These are phyloP conservation scores for Notamacropus eugenii DNA, from an alignment of 2,797 vertebrate genomes.

Conservation along the genomic window DNA sequence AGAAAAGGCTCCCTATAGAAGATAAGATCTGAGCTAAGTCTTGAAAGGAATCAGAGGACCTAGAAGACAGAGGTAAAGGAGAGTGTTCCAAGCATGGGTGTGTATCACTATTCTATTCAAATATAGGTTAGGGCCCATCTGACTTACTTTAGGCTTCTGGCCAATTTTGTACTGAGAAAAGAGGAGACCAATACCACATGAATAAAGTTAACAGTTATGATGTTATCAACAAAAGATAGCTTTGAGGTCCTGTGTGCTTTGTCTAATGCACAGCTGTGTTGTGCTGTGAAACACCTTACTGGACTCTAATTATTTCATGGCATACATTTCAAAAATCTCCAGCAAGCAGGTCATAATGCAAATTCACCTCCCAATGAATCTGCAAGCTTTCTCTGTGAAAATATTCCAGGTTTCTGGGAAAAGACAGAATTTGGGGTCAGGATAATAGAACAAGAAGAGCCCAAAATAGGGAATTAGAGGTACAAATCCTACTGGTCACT, in stretches of 20 bases:
- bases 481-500: background rate
- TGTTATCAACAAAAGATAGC: slow-evolving; percentile 36
- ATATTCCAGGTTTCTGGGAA: slow-evolving; percentile 43
- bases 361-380: background rate
- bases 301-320: slow-evolving; percentile 48
- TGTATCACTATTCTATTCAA: slow-evolving; percentile 16
- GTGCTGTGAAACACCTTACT: slow-evolving; percentile 29
- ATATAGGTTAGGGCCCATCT: slow-evolving; percentile 40
- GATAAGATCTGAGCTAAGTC: background rate
- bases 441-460: background rate
- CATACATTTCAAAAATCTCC: slow-evolving; percentile 45
- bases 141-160: slow-evolving; percentile 30
- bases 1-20: background rate
- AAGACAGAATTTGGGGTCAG: background rate
- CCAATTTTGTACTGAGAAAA: slow-evolving; percentile 59
- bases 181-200: slow-evolving; percentile 24
- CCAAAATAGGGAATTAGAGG: background rate
- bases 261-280: background rate
- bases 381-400: slow-evolving; percentile 48
- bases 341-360: slow-evolving; percentile 53
- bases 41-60: background rate
- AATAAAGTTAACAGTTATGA: slow-evolving; percentile 54
- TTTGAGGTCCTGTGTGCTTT: background rate
- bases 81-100: background rate
- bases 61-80: background rate